A percentile compares a stretch with the other conserved stretches of the same genome.
Conservation (phyloP, 2,113 vertebrate species). For the Hyla sarda region DNA sequence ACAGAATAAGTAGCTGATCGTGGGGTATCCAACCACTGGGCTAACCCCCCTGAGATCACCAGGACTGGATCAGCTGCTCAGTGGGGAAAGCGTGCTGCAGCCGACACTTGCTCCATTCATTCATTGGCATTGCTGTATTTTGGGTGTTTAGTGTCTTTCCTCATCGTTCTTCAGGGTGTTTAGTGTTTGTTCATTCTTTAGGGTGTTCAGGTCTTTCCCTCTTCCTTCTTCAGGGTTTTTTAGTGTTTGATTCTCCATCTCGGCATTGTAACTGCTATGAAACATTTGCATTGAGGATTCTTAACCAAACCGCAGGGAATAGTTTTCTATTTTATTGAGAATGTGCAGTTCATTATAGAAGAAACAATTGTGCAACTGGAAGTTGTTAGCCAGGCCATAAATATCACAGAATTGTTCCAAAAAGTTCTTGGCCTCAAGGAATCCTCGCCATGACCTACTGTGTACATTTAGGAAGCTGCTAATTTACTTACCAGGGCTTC, state of each 20-base stretch:
- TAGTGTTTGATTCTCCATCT: not conserved
- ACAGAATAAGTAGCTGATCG: too few species aligned
- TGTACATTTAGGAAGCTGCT: not conserved
- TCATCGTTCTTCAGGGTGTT: too few species aligned
- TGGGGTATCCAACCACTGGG: too few species aligned
- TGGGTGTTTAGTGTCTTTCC: too few species aligned
- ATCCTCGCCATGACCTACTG: not conserved
- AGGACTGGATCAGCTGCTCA: too few species aligned
- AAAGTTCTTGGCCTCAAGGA: not conserved
- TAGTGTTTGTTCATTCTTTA: too few species aligned
- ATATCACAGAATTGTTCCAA: not conserved
- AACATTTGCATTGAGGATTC: not conserved
- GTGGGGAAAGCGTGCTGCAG: too few species aligned
- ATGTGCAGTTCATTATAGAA: constrained; percentile 3
- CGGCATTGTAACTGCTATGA: not conserved
- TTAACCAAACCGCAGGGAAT: not conserved
- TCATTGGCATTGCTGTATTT: too few species aligned
- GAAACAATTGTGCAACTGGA: constrained; percentile 9
- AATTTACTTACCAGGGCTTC: not conserved
- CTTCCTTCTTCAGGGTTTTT: too few species aligned
- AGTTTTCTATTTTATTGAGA: not conserved
- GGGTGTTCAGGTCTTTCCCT: too few species aligned
- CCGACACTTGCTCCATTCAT: too few species aligned
- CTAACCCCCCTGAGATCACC: too few species aligned
- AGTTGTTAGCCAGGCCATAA: not conserved